Percentiles rank a stretch among this genome's conserved stretches.
These are phyloP conservation scores for Philaethria dido DNA, from an alignment of 2,888 invertebrate species.

Conservation along the genomic window DNA sequence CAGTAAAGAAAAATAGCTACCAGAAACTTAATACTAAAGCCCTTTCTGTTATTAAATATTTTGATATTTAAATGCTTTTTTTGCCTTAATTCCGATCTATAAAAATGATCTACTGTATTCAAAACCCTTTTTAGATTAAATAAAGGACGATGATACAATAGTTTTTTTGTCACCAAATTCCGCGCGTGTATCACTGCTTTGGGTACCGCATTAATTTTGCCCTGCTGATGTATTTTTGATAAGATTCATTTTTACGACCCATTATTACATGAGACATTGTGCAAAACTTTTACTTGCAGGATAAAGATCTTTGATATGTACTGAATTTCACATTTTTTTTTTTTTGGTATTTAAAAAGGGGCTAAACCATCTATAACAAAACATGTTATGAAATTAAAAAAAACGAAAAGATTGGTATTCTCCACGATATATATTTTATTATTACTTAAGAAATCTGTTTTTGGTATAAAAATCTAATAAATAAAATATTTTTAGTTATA, in stretches of 20 bases:
- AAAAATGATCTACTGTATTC: conserved; percentile 65
- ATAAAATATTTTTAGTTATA: not conserved
- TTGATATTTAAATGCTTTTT: conserved; percentile 76
- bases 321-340: conserved; percentile 67
- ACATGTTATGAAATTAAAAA: conserved; percentile 41
- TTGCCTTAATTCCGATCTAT: conserved; percentile 70
- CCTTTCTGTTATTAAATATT: conserved; percentile 80
- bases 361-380: conserved; percentile 67
- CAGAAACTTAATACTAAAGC: conserved; percentile 63
- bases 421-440: conserved; percentile 21
- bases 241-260: conserved; percentile 72
- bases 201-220: conserved; percentile 72
- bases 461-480: not conserved
- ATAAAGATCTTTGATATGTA: conserved; percentile 82
- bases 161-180: conserved; percentile 69
- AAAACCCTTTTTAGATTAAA: conserved; percentile 74
- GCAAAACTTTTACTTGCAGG: conserved; percentile 77
- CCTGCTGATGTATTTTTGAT: conserved; percentile 77
- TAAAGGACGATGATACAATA: conserved; percentile 59
- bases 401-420: conserved; percentile 15
- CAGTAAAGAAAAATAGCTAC: conserved; percentile 65
- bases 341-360: conserved; percentile 65
- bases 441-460: not conserved
- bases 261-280: conserved; percentile 79
- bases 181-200: conserved; percentile 60